Percentiles rank a stretch among this genome's conserved stretches.
Conservation (phyloP, 2,113 vertebrate species). For the Rhinopithecus roxellana region DNA sequence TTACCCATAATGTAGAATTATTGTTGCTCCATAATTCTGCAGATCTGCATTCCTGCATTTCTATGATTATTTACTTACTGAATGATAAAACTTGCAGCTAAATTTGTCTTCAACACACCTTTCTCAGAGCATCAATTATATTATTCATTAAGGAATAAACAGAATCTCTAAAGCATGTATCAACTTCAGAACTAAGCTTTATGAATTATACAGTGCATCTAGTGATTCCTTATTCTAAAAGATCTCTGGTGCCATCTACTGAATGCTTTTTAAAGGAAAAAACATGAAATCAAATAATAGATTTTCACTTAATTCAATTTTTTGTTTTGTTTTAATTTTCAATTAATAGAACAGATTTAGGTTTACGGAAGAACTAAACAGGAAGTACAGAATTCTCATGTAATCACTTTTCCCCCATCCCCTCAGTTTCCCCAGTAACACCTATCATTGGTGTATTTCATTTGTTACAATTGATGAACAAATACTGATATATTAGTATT, state of each 20-base stretch:
- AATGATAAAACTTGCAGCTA: not conserved
- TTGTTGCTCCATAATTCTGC: constrained; percentile 13
- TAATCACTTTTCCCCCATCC: not conserved
- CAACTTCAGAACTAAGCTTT: constrained; percentile 6
- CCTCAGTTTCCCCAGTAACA: not conserved
- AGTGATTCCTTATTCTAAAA: constrained; percentile 43
- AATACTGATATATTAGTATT: not conserved
- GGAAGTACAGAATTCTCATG: not conserved
- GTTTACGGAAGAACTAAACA: not conserved
- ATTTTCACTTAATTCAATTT: not conserved
- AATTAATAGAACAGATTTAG: constrained; percentile 1
- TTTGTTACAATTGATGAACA: not conserved
- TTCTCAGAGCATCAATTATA: not conserved
- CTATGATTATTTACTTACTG: constrained; percentile 29
- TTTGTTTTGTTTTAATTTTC: not conserved
- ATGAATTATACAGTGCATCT: not conserved
- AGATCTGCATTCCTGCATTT: constrained; percentile 16
- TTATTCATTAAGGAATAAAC: constrained; percentile 49
- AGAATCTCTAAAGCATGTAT: constrained; percentile 23
- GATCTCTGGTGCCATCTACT: constrained; percentile 76
- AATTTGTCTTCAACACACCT: not conserved
- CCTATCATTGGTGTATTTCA: not conserved
- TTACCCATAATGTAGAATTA: not conserved
- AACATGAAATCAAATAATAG: not conserved
- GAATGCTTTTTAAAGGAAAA: constrained; percentile 31